Conservation (phyloP, 2,113 vertebrate species). For the Xiphophorus maculatus region DNA sequence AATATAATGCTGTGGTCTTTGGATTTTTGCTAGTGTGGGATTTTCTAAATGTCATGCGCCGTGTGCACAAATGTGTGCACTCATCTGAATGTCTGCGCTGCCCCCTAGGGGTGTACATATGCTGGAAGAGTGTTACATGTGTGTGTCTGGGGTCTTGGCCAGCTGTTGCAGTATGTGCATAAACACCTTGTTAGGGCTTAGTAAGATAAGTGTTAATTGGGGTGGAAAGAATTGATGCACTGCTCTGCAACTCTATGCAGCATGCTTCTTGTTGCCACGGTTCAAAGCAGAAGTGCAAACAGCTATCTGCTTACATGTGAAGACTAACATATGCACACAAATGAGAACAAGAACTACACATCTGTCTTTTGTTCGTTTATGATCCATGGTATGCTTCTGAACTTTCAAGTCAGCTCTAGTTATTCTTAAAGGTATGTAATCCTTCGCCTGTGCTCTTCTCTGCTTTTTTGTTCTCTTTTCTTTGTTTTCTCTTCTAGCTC, state of each 20-base stretch:
- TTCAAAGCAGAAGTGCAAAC: slow-evolving; percentile 38
- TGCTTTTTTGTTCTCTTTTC: background rate
- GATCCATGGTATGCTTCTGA: slow-evolving; percentile 5
- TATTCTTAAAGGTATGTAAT: slow-evolving; percentile 1
- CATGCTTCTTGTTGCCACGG: slow-evolving; percentile 18
- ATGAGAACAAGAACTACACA: background rate
- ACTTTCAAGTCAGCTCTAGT: background rate
- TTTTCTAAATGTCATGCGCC: slow-evolving; percentile 25
- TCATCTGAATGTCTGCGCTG: slow-evolving; percentile 43
- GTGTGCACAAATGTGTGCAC: slow-evolving; percentile 28
- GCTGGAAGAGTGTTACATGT: slow-evolving; percentile 35
- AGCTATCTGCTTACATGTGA: slow-evolving; percentile 23
- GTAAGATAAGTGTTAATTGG: slow-evolving; percentile 73
- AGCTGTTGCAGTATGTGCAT: slow-evolving; percentile 70
- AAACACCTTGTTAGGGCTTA: slow-evolving; percentile 77
- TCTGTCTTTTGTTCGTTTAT: background rate
- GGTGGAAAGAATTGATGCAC: slow-evolving; percentile 66
- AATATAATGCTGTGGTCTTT: no score
- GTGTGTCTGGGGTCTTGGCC: slow-evolving; percentile 43
- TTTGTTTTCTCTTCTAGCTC: background rate
- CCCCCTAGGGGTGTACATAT: slow-evolving; percentile 42
- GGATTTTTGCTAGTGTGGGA: slow-evolving; percentile 8
- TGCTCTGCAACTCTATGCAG: slow-evolving; percentile 52
- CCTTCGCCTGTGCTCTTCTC: background rate
- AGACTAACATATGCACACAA: slow-evolving; percentile 9